Conservation (phyloP, 1,140 invertebrate species). For the Brachionus paranguensis region DNA sequence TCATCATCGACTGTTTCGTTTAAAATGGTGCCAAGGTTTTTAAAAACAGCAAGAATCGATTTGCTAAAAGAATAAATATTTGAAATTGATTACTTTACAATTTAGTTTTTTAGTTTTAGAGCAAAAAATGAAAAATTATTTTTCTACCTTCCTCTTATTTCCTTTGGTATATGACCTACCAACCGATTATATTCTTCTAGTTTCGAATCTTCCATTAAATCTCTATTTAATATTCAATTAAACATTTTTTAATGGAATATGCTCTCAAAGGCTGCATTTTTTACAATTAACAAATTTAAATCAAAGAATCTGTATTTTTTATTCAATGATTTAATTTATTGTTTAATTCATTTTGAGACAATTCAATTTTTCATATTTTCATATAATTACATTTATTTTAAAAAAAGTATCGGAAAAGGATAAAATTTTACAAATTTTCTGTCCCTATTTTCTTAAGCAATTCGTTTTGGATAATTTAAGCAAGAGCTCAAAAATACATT, state of each 20-base stretch:
- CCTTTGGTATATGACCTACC: not conserved
- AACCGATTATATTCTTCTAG: constrained; percentile 2
- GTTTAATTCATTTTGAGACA: too few relatives aligned
- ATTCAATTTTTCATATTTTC: too few relatives aligned
- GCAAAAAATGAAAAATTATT: too few relatives aligned
- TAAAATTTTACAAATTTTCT: too few relatives aligned
- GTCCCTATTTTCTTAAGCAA: too few relatives aligned
- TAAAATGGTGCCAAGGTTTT: not conserved
- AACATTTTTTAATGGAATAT: not conserved
- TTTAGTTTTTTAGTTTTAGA: not conserved
- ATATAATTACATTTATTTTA: too few relatives aligned
- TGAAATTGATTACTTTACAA: not conserved
- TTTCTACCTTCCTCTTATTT: constrained; percentile 17
- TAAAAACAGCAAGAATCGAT: not conserved
- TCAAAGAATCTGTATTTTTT: not conserved
- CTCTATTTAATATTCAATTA: not conserved
- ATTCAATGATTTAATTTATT: too few relatives aligned
- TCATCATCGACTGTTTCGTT: not conserved
- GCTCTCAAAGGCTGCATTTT: not conserved
- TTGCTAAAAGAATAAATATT: not conserved
- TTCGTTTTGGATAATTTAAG: too few relatives aligned
- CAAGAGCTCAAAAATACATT: too few relatives aligned
- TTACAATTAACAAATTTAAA: not conserved
- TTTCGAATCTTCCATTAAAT: not conserved
- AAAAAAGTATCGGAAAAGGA: too few relatives aligned